A percentile compares a stretch with the other conserved stretches of the same genome.
These are phyloP conservation scores for Trypoxylon attenuatum DNA, from an alignment of 2,888 invertebrate species.

Conservation along the genomic window DNA sequence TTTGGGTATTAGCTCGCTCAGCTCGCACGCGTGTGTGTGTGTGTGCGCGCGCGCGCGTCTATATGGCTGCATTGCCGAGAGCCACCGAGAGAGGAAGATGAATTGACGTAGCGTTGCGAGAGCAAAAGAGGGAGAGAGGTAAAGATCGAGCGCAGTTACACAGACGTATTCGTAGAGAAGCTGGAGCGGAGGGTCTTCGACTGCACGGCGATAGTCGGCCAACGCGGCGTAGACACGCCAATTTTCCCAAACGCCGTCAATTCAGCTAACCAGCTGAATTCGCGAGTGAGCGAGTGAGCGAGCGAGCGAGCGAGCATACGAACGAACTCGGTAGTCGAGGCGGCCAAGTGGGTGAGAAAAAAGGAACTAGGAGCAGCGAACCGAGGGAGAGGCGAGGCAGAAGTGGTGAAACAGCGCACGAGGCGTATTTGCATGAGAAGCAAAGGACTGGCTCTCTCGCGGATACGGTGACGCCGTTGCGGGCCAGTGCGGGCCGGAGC, in stretches of 20 bases:
- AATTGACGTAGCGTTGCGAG: background rate
- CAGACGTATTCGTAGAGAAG: too few relatives aligned
- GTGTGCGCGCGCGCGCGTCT: background rate
- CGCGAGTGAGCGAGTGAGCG: slow-evolving; percentile 49
- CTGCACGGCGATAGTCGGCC: slow-evolving; percentile 19
- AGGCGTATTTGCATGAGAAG: slow-evolving; percentile 72
- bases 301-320: slow-evolving; percentile 7
- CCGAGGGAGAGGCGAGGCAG: slow-evolving; percentile 37
- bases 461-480: slow-evolving; percentile 59
- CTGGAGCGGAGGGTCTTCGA: slow-evolving; percentile 29
- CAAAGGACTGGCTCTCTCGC: slow-evolving; percentile 58
- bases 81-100: background rate
- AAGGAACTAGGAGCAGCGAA: slow-evolving; percentile 39
- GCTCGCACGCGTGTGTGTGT: background rate
- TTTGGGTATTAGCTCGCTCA: too few relatives aligned
- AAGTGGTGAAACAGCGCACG: slow-evolving; percentile 50
- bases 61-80: too few relatives aligned
- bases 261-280: slow-evolving; percentile 64
- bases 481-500: slow-evolving; percentile 64
- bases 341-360: slow-evolving; percentile 39
- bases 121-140: slow-evolving; percentile 7
- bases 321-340: slow-evolving; percentile 7
- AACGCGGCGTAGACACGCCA: slow-evolving; percentile 46
- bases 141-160: background rate
- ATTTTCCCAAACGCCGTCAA: slow-evolving; percentile 62